A percentile compares a stretch with the other conserved stretches of the same genome.
Conservation (phyloP, 2,888 invertebrate genomes). For the Esperia sulphurella region DNA sequence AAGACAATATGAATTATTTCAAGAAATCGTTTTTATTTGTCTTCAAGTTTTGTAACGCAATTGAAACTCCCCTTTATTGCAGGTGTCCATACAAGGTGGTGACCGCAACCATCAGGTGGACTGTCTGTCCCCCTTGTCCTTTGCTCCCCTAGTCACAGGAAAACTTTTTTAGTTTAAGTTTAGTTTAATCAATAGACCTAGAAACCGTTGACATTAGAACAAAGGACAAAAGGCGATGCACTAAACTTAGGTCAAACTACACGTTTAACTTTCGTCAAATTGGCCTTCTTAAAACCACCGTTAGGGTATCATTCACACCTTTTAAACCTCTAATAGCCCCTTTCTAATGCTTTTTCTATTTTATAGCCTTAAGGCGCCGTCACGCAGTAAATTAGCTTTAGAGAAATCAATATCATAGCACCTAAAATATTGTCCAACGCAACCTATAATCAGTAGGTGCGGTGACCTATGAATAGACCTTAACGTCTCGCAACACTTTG, state of each 20-base stretch:
- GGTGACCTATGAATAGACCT: constrained; percentile 25
- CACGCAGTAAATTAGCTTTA: constrained; percentile 42
- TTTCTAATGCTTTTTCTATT: constrained; percentile 38
- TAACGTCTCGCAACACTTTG: background rate
- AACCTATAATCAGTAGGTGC: constrained; percentile 39
- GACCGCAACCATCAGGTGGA: background rate
- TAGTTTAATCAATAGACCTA: too few species aligned
- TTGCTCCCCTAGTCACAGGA: too few species aligned
- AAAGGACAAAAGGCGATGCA: too few species aligned
- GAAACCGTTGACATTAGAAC: too few species aligned
- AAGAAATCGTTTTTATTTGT: too few species aligned
- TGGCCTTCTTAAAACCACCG: constrained; percentile 17
- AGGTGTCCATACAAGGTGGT: background rate
- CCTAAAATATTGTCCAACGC: constrained; percentile 49
- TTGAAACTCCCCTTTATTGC: too few species aligned
- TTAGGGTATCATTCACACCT: constrained; percentile 32
- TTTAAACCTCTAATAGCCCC: constrained; percentile 30
- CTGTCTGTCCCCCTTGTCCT: too few species aligned
- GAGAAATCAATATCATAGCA: constrained; percentile 58
- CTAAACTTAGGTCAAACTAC: background rate
- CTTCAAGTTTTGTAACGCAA: too few species aligned
- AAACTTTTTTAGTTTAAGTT: background rate
- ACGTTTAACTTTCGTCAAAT: constrained; percentile 6
- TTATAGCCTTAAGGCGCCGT: constrained; percentile 34
- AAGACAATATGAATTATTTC: too few species aligned